Evolutionary conservation across 1,140 invertebrate genomes (phyloP).

Genomic region (Drosophila trapezifrons): DNA sequence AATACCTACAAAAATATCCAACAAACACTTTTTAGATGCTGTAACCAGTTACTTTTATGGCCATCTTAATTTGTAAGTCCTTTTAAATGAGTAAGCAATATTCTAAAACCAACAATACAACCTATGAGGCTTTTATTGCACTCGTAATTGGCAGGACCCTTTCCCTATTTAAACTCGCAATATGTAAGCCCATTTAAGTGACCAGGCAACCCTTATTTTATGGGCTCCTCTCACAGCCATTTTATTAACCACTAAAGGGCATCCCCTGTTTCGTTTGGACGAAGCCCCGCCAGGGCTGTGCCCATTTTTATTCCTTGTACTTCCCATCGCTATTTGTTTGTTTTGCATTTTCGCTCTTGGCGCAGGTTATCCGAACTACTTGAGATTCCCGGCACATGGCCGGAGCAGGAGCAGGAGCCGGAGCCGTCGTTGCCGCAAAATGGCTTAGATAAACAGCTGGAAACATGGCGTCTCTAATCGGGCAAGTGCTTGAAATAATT

Average conservation of each 20-base stretch:
- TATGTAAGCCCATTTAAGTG: conserved; percentile 8
- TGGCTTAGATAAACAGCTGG: conserved; percentile 60
- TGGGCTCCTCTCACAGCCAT: neutral
- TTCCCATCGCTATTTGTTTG: conserved; percentile 45
- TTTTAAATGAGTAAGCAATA: conserved; percentile 12
- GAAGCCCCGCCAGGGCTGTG: neutral
- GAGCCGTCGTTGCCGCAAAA: conserved; percentile 49
- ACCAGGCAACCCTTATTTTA: conserved; percentile 9
- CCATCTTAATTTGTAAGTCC: conserved; percentile 7
- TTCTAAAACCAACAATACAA: conserved; percentile 9
- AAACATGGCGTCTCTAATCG: conserved; percentile 71
- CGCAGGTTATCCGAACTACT: conserved; percentile 60
- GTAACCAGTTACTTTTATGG: conserved; percentile 5
- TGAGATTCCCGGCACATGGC: conserved; percentile 70
- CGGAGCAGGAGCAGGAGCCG: neutral
- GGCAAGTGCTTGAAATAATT: conserved; percentile 77
- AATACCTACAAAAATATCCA: neutral
- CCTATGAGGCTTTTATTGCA: conserved; percentile 2
- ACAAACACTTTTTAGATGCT: neutral
- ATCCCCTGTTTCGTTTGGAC: conserved; percentile 13
- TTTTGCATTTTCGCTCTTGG: conserved; percentile 62
- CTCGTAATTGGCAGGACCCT: conserved; percentile 1
- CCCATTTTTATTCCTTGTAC: conserved; percentile 22
- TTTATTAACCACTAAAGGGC: conserved; percentile 17
- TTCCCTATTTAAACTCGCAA: neutral